Conservation (phyloP, 2,113 vertebrate species). For the Felis catus region F.catus_Fca126_mat1.0 CM031421.1:4818501-4819000, state of each 20-base stretch:
- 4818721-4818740: background rate
- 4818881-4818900: background rate
- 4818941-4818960: background rate
- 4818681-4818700: constrained; percentile 8
- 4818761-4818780: background rate
- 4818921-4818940: background rate
- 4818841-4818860: background rate
- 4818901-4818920: background rate
- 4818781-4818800: background rate
- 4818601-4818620: background rate
- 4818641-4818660: background rate
- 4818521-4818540: background rate
- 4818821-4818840: background rate
- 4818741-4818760: background rate
- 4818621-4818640: background rate
- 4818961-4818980: background rate
- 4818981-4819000: background rate
- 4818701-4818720: background rate
- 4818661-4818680: background rate
- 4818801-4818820: background rate
- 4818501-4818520: background rate
- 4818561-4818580: background rate
- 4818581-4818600: background rate
- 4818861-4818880: background rate
- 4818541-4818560: background rate